Evolutionary conservation across 2,113 vertebrate species (phyloP), one percentile per base, ranked within the genome.

Genomic region (Glaucomys volans): DNA sequence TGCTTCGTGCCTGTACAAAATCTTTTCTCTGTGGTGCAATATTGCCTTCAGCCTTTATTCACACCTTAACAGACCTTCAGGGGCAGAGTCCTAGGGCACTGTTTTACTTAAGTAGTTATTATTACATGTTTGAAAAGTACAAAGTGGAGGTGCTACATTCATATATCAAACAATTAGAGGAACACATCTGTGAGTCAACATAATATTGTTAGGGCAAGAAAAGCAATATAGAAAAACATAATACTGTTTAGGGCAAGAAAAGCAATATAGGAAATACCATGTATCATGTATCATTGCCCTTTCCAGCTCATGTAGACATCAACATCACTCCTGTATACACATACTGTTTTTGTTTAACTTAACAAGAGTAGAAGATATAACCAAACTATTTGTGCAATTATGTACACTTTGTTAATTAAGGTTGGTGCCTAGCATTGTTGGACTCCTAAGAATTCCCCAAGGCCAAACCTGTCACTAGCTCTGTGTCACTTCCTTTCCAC

Each of bases 391-490:
- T 64, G 3, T 88, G 57, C 17, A 50, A 10, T 26, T 84, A 87
- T 67, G n/a, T 85, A 50, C 1, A 71, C 13, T 94, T 42, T 93
- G 81, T 95, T 96, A 95, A 96, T 96, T 97, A 95, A 96, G 92
- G 72, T 50, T 79, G 50, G 69, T 88, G 37, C 44, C 67, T 92
- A 82, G 37, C 62, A 37, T 66, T 85, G 57, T 52, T 76, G 82
- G 35, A 59, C n/a, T 92, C 77, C 42, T 52, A 81, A 54, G 76
- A 40, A 92, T 76, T 97, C 92, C 95, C 90, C 62, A 62, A 88
- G 59, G 76, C 42, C 67, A 30, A 67, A 50, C 59, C 79, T 94
- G 85, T 95, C 94, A 96, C 67, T 79, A 92, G 44, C 35, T 92
- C 75, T 64, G 79, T 59, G 80, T 93, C 69, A 50, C 9, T 96